Evolutionary conservation across 2,113 vertebrate genomes (phyloP), one percentile per base, ranked within the genome.

Genomic region (Elaphurus davidianus): DNA sequence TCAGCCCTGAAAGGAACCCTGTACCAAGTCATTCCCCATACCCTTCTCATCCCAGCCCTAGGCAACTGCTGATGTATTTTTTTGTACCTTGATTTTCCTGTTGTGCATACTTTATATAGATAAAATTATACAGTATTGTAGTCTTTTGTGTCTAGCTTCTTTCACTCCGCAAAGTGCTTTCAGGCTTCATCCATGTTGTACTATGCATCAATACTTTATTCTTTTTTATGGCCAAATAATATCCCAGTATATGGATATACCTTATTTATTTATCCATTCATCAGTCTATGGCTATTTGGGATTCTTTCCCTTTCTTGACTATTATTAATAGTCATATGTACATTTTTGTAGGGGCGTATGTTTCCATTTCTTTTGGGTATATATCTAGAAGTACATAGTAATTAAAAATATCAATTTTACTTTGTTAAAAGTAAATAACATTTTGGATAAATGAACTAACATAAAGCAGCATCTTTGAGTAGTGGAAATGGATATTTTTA

Each of bases 381-480:
- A 23, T 67, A 43, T 16, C n/a, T 74, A 54, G 64, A 82, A 74
- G 12, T 67, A 23, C 50, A 47, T 47, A 91, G 52, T 94, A 59
- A 76, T 88, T 88, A 36, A 93, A 91, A 94, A 82, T 5, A 33
- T 40, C 87, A 36, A 45, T 92, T 92, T 94, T 94, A 40, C 87
- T 87, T 86, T 79, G 54, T 92, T 67, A 67, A 84, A 93, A 90
- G 60, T 94, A n/a, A 95, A 45, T 71, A 43, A n/a, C 0, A 15
- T 86, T 97, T 28, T 67, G 16, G 71, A 3, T 92, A 47, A 90
- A 90, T 71, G 19, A 91, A 64, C 21, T 55, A 45, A 27, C 33
- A 23, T 55, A 50, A 81, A 60, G 45, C 87, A 84, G 57, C 25
- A 92, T 87, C 25, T 85, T 62, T 45, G n/a, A 64, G 2, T 90